Base-by-base conservation (phyloP, 2,888 invertebrate genomes). In the Meliscaeva auricollis region DNA sequence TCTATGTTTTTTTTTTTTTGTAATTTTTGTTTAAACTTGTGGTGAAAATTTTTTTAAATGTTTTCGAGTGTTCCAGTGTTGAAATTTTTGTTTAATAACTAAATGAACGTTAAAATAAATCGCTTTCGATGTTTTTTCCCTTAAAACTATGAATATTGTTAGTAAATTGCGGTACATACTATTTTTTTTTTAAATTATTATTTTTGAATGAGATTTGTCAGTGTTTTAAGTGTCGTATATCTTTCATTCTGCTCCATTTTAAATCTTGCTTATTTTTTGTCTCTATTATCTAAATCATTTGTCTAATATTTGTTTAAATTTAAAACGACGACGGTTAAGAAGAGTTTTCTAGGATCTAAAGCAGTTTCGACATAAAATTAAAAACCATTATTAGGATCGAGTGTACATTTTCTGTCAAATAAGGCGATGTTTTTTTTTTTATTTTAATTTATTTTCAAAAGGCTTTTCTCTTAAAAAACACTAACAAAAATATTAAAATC, bases 61-160 rank as follows among this genome's bases (percentile, higher is more conserved):
- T 52, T 60, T 68, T 68, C 41, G 30, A 62, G 62, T 77, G 26
- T 79, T 64, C 17, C 38, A 64, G 62, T 44, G 38, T 70, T 79
- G 38, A 17, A 13, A 20, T 52, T 66, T n/a, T 73, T 46, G 15
- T 54, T 52, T 17, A n/a, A 15, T 48, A 38, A 68, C 5, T 3
- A 30, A 52, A 48, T 70, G 26, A 76, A 26, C 32, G 54, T 69
- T 70, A 50, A 44, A 22, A 68, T 70, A 50, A 22, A 66, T 77
- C 50, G 79, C 79, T 83, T 83, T 83, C 50, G 64, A 62, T 83
- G 79, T 83, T 48, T 56, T 44, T 64, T 20, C 15, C 20, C 52
- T 48, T 11, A n/a, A 35, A 32, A 46, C 17, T 35, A 13, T 52
- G 11, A 17, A 38, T 56, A 70, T 30, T 72, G 44, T 66, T 73